Percentiles rank a stretch among this genome's conserved stretches.
Evolutionary conservation across 2,888 invertebrate species (phyloP).

Genomic region (Macrostomum cliftonense): DNA sequence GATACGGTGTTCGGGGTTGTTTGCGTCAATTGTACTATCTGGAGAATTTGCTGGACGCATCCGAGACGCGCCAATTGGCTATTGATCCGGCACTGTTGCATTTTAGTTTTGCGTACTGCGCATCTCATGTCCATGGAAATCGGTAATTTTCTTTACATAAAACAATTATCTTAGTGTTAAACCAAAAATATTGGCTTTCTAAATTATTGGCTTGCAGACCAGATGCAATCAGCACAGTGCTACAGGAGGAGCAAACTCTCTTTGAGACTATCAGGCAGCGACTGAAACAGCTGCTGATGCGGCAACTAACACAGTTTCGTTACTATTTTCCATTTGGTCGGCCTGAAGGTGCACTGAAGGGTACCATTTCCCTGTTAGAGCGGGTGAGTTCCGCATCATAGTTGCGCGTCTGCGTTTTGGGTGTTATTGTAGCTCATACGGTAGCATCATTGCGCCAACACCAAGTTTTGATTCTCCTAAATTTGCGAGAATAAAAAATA

Average conservation of each 20-base stretch:
- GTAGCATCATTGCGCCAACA: no score
- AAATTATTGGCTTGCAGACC: constrained; percentile 48
- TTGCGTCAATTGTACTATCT: constrained; percentile 87
- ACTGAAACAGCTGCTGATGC: constrained; percentile 70
- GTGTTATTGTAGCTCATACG: no score
- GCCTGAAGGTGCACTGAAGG: constrained; percentile 89
- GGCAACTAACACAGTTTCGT: constrained; percentile 96
- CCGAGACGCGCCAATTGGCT: constrained; percentile 66
- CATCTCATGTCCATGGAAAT: constrained; percentile 96
- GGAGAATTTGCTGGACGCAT: constrained; percentile 75
- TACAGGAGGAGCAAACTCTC: constrained; percentile 69
- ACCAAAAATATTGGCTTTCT: no score
- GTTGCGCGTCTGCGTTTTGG: no score
- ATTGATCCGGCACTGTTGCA: constrained; percentile 96
- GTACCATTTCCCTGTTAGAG: constrained; percentile 81
- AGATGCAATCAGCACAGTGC: constrained; percentile 90
- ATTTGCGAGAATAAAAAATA: no score
- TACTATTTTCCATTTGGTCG: constrained; percentile 96
- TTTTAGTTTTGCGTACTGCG: constrained; percentile 97
- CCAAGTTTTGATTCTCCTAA: no score
- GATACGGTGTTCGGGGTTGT: constrained; percentile 88
- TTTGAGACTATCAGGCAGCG: constrained; percentile 93
- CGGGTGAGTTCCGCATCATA: constrained; percentile 46
- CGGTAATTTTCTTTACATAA: constrained; percentile 50
- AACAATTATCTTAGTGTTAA: no score